These are phyloP conservation scores for Megaustenia siamemsis DNA, from an alignment of 2,888 invertebrate genomes.

Conservation along the genomic window DNA sequence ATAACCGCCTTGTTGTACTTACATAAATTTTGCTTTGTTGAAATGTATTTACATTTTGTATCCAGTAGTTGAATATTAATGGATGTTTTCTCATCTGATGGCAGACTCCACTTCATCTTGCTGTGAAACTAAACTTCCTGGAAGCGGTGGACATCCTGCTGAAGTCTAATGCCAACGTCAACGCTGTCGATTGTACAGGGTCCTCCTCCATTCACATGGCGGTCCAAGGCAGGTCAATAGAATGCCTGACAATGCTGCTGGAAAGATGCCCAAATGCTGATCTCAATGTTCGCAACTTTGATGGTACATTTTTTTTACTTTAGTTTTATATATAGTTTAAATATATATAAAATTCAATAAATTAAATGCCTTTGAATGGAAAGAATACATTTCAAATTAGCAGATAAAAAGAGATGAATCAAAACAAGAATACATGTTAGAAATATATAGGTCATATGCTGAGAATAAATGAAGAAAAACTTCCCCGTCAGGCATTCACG, in stretches of 20 bases:
- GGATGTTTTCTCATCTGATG: not conserved
- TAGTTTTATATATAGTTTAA: not conserved
- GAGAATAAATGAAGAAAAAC: no score
- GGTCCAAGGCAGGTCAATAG: slow-evolving; percentile 61
- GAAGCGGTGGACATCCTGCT: slow-evolving; percentile 66
- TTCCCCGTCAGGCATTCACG: no score
- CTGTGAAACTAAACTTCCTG: slow-evolving; percentile 66
- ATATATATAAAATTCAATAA: no score
- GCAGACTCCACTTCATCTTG: slow-evolving; percentile 73
- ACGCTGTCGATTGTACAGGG: slow-evolving; percentile 69
- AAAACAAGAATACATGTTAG: no score
- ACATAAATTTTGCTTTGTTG: no score
- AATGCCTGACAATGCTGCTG: slow-evolving; percentile 63
- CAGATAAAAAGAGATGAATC: no score
- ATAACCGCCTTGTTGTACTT: no score
- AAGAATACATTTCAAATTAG: no score
- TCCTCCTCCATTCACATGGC: slow-evolving; percentile 68
- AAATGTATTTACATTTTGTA: no score
- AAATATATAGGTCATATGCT: no score
- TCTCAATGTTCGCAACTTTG: slow-evolving; percentile 67
- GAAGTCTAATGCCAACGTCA: slow-evolving; percentile 66
- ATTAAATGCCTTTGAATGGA: no score
- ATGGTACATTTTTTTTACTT: slow-evolving; percentile 59
- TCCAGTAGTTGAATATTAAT: no score
- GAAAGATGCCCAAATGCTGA: slow-evolving; percentile 55